Percentiles rank a stretch among this genome's conserved stretches.
These are phyloP conservation scores for Drosophila mayri DNA, from an alignment of 1,140 invertebrate species.

Conservation along the genomic window DNA sequence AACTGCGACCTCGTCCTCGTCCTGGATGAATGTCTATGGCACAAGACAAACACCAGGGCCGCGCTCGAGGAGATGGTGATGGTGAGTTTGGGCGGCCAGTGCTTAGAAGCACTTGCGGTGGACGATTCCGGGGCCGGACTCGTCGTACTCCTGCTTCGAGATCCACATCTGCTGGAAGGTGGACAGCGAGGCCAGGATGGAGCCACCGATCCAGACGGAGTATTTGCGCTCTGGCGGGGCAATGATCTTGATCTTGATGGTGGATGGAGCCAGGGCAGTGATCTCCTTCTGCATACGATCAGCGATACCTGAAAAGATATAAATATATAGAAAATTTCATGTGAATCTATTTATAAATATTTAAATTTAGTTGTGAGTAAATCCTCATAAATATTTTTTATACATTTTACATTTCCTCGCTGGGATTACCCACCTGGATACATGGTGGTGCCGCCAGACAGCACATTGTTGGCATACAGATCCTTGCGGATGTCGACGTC, in stretches of 20 bases:
- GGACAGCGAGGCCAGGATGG: slow-evolving; percentile 92
- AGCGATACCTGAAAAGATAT: slow-evolving; percentile 88
- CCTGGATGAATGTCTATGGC: slow-evolving; percentile 30
- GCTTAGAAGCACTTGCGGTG: slow-evolving; percentile 90
- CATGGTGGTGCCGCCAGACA: slow-evolving; percentile 97
- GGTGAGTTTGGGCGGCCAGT: slow-evolving; percentile 13
- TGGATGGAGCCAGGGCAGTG: slow-evolving; percentile 93
- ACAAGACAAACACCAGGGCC: slow-evolving; percentile 39
- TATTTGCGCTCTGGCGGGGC: slow-evolving; percentile 97
- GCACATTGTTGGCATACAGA: slow-evolving; percentile 96
- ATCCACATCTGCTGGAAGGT: slow-evolving; percentile 96
- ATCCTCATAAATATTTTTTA: neutral
- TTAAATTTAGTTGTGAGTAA: neutral
- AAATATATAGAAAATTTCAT: neutral
- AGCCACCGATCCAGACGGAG: slow-evolving; percentile 93
- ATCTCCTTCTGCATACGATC: slow-evolving; percentile 97
- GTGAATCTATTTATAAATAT: neutral
- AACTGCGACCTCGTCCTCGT: slow-evolving; percentile 34
- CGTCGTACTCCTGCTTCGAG: slow-evolving; percentile 92
- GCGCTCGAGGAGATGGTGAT: slow-evolving; percentile 58
- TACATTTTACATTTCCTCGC: neutral
- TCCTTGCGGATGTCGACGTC: slow-evolving; percentile 96
- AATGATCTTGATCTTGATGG: slow-evolving; percentile 98
- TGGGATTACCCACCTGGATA: slow-evolving; percentile 89
- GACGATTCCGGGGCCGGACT: slow-evolving; percentile 89